Evolutionary conservation across 2,888 invertebrate genomes (phyloP).

Genomic region (Ectemnius lituratus): DNA sequence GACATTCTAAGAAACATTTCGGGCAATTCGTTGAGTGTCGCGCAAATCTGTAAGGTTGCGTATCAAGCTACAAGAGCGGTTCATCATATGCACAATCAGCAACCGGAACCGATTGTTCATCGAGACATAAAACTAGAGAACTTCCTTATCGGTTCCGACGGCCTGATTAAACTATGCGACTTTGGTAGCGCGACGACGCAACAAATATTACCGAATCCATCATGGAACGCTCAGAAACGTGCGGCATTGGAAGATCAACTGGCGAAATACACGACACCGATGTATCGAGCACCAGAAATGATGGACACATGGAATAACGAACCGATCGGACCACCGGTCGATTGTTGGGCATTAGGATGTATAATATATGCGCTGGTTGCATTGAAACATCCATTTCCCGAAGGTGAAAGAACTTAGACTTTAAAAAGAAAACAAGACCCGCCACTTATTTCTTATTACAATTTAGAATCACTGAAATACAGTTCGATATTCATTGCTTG

Average conservation of each 20-base stretch:
- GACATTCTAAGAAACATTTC: conserved; percentile 69
- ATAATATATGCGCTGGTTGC: conserved; percentile 95
- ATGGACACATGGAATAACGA: conserved; percentile 98
- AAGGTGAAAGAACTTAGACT: no score
- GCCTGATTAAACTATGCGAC: conserved; percentile 95
- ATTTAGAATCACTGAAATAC: no score
- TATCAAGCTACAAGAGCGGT: conserved; percentile 95
- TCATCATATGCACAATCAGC: conserved; percentile 94
- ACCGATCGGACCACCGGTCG: conserved; percentile 92
- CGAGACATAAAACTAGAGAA: conserved; percentile 98
- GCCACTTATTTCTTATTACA: no score
- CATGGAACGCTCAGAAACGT: conserved; percentile 95
- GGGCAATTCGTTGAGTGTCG: conserved; percentile 81
- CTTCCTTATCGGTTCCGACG: conserved; percentile 91
- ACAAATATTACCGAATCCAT: conserved; percentile 88
- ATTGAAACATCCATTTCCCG: conserved; percentile 97
- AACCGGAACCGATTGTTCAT: conserved; percentile 93
- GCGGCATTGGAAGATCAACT: conserved; percentile 95
- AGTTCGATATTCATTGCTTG: no score
- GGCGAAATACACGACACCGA: conserved; percentile 90
- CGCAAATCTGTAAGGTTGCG: conserved; percentile 89
- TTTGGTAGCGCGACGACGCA: conserved; percentile 97
- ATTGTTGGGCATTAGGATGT: conserved; percentile 99
- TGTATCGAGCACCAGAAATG: conserved; percentile 99
- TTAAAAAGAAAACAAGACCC: no score